Evolutionary conservation across 1,140 invertebrate genomes (phyloP).

Genomic region (Wiebesia pumilae): DNA sequence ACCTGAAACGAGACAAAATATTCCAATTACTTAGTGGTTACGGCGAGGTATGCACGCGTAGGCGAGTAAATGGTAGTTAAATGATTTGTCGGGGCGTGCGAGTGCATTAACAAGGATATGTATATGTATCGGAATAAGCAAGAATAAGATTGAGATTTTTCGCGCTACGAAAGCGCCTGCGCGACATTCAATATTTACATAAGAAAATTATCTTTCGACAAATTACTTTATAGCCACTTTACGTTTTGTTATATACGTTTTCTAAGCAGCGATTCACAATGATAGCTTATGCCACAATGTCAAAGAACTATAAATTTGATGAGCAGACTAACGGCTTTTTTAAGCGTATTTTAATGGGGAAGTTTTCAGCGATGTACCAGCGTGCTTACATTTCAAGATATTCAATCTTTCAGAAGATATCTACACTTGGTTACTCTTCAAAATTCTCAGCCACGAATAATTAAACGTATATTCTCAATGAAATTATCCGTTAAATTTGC

Average conservation of each 20-base stretch:
- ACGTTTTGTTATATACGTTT: too few species aligned
- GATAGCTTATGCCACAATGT: too few species aligned
- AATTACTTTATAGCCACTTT: background rate
- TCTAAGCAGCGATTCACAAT: too few species aligned
- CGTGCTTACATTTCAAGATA: background rate
- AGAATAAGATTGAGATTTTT: constrained; percentile 32
- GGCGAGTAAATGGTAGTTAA: background rate
- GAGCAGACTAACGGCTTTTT: background rate
- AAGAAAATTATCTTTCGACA: constrained; percentile 44
- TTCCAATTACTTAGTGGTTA: constrained; percentile 43
- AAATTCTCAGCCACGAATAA: background rate
- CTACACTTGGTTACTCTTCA: too few species aligned
- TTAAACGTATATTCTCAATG: background rate
- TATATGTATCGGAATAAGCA: too few species aligned
- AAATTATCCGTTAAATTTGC: too few species aligned
- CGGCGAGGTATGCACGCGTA: background rate
- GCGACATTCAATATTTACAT: constrained; percentile 18
- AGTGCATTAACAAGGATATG: too few species aligned
- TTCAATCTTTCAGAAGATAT: background rate
- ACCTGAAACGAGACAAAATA: constrained; percentile 59
- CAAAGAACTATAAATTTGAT: background rate
- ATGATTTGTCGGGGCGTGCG: background rate
- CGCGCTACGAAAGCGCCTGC: background rate
- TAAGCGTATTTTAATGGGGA: too few species aligned
- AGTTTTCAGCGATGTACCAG: background rate